Conservation (phyloP, 1,140 invertebrate species). For the Branchinecta lindahli region DNA sequence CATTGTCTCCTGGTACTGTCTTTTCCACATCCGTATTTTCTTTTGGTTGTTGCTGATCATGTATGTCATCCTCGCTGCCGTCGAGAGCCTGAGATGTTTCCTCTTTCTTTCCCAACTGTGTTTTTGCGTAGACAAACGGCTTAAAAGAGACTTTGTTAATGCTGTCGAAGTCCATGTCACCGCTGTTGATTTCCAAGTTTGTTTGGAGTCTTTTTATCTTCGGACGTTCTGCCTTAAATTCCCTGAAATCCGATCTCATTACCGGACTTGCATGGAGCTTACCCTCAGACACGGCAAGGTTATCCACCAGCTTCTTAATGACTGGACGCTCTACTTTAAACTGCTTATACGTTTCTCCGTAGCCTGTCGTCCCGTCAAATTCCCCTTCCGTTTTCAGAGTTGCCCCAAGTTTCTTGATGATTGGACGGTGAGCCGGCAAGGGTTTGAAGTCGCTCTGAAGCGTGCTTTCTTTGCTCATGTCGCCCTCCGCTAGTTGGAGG, state of each 20-base stretch:
- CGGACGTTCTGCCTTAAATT: constrained; percentile 12
- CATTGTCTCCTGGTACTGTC: background rate
- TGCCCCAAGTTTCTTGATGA: background rate
- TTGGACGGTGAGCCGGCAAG: background rate
- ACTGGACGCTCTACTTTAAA: constrained; percentile 13
- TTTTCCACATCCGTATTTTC: background rate
- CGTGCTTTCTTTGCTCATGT: background rate
- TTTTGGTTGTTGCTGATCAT: background rate
- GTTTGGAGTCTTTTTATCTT: constrained; percentile 11
- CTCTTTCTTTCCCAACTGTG: background rate
- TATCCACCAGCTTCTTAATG: constrained; percentile 16
- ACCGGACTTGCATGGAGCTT: background rate
- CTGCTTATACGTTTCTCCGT: constrained; percentile 4
- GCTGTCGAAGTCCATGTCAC: background rate
- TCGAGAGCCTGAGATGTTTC: background rate
- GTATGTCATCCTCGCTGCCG: background rate
- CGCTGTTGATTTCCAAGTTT: constrained; percentile 5
- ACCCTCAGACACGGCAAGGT: background rate
- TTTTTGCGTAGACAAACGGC: constrained; percentile 6
- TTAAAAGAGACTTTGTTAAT: constrained; percentile 2
- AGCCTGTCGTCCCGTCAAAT: background rate
- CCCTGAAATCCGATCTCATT: constrained; percentile 11
- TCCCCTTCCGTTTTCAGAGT: background rate
- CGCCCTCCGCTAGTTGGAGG: background rate
- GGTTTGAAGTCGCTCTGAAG: background rate